Percentiles rank a stretch among this genome's conserved stretches.
Evolutionary conservation across 2,797 vertebrate species (phyloP).

Genomic region (Mastacembelus armatus): DNA sequence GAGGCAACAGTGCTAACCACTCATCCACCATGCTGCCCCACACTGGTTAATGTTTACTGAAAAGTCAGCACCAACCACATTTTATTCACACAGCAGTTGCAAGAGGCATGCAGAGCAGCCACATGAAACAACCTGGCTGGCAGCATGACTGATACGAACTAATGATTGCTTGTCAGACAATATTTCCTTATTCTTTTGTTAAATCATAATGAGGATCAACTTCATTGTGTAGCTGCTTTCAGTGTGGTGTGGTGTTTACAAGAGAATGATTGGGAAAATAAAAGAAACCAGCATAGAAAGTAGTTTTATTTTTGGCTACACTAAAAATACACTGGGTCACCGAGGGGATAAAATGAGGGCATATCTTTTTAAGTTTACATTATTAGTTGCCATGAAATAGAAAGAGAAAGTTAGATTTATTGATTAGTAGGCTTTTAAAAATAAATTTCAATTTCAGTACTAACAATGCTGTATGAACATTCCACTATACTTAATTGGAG

Average conservation of each 20-base stretch:
- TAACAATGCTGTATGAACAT: too few species aligned
- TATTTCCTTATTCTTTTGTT: too few species aligned
- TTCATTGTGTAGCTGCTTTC: background rate
- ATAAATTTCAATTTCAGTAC: too few species aligned
- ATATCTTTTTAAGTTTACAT: background rate
- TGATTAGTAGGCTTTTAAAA: too few species aligned
- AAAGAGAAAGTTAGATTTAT: background rate
- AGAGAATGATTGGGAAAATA: background rate
- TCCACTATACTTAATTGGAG: too few species aligned
- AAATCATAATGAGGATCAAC: background rate
- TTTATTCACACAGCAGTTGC: slow-evolving; percentile 22
- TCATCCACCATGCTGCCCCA: too few species aligned
- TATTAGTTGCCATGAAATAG: background rate
- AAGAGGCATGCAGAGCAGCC: background rate
- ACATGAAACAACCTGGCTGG: background rate
- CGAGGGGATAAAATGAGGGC: too few species aligned
- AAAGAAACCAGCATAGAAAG: background rate
- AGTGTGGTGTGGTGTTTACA: background rate
- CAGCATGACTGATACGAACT: too few species aligned
- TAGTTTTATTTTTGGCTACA: background rate
- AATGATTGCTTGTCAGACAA: too few species aligned
- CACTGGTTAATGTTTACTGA: too few species aligned
- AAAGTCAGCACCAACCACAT: background rate
- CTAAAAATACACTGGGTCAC: background rate
- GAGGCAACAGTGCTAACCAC: too few species aligned